These are phyloP conservation scores for Lochmaea crataegi DNA, from an alignment of 2,888 invertebrate species.

Conservation along the genomic window DNA sequence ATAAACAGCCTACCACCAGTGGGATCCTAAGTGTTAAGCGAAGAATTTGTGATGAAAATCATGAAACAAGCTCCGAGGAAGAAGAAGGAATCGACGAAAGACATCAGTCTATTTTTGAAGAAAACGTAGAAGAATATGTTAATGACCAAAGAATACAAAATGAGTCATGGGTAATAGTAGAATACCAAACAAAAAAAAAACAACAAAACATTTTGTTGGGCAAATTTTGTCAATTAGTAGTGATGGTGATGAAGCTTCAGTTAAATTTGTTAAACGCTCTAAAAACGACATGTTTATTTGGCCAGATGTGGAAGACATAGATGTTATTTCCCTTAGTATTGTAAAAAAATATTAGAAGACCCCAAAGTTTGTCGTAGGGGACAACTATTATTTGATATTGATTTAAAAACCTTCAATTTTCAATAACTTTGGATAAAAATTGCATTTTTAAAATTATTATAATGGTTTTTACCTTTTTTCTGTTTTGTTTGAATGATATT, in stretches of 20 bases:
- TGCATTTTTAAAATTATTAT: neutral
- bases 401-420: neutral
- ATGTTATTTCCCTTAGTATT: neutral
- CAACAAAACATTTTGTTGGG: neutral
- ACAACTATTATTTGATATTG: conserved; percentile 6
- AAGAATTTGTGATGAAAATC: neutral
- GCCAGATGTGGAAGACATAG: conserved; percentile 7
- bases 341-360: neutral
- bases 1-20: neutral
- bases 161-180: neutral
- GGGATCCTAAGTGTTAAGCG: conserved; percentile 1
- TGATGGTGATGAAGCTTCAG: no score
- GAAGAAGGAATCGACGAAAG: neutral
- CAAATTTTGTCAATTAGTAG: neutral
- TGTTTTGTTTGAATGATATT: neutral
- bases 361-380: conserved; percentile 3
- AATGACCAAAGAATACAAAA: neutral
- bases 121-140: neutral
- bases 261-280: no score
- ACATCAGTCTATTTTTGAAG: neutral
- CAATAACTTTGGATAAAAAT: conserved; percentile 1
- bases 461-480: neutral
- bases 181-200: neutral
- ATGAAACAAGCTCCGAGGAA: neutral
- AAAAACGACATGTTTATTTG: conserved; percentile 1